Percentiles rank a stretch among this genome's conserved stretches.
Evolutionary conservation across 2,797 vertebrate genomes (phyloP).

Genomic region (Cossypha caffra): DNA sequence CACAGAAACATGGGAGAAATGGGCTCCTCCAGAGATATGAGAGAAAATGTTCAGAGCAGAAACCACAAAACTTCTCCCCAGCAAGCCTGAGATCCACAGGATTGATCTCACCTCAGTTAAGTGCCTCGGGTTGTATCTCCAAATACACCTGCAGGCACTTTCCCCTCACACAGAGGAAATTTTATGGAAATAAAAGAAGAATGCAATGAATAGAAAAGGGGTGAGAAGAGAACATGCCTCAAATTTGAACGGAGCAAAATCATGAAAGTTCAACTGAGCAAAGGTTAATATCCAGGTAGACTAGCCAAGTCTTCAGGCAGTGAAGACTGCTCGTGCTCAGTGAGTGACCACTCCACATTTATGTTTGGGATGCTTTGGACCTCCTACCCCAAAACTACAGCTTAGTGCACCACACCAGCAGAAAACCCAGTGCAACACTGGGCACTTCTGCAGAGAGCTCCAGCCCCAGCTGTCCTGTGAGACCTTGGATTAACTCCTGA

Average conservation of each 20-base stretch:
- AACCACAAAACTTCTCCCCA: neutral
- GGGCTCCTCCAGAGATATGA: neutral
- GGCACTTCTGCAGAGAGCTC: neutral
- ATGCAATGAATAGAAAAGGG: accelerated
- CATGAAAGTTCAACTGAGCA: neutral
- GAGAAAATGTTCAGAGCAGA: neutral
- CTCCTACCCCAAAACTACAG: neutral
- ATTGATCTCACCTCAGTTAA: neutral
- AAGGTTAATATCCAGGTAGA: neutral
- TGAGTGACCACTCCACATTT: neutral
- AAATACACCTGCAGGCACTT: neutral
- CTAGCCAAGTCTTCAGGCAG: neutral
- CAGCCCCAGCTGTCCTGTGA: neutral
- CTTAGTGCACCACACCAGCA: neutral
- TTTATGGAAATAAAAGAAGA: neutral
- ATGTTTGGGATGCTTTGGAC: neutral
- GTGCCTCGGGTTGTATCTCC: neutral
- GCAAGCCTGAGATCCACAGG: neutral
- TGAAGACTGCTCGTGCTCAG: neutral
- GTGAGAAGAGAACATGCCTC: neutral
- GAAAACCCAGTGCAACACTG: neutral
- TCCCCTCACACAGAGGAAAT: neutral
- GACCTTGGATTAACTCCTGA: neutral
- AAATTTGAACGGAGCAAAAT: neutral
- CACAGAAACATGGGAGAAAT: neutral